phyloP scores from a whole-genome alignment of 1,140 invertebrate species.

The Drosophila tsacasi region DNA sequence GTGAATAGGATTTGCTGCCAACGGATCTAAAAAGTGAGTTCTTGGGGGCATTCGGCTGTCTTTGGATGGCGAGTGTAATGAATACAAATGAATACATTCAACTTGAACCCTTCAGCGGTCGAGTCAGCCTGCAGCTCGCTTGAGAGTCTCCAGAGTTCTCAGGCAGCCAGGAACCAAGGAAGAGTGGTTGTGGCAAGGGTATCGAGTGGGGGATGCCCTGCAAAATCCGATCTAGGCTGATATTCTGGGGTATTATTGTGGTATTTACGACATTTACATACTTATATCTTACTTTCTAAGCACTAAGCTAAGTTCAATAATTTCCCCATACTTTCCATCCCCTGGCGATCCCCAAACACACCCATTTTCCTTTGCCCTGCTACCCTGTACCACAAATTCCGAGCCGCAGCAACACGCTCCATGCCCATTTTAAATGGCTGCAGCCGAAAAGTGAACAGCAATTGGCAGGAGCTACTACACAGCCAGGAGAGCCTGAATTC shows the following conservation, averaged over 20 bases:
- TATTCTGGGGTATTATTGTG: too few relatives aligned
- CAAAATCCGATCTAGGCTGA: not conserved
- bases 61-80: slow-evolving; percentile 19
- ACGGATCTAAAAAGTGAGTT: slow-evolving; percentile 2
- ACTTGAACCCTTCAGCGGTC: slow-evolving; percentile 18
- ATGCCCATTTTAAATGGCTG: slow-evolving; percentile 66
- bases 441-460: slow-evolving; percentile 48
- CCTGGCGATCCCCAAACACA: not conserved
- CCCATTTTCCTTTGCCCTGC: not conserved
- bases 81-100: slow-evolving; percentile 44
- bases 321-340: not conserved
- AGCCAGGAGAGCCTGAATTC: slow-evolving; percentile 21
- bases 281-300: too few relatives aligned
- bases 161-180: not conserved
- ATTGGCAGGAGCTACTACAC: slow-evolving; percentile 31
- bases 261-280: not conserved
- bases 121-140: slow-evolving; percentile 11
- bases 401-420: slow-evolving; percentile 50
- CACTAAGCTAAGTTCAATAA: not conserved
- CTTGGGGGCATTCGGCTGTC: not conserved
- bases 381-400: slow-evolving; percentile 5
- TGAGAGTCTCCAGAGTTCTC: slow-evolving; percentile 16
- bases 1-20: not conserved
- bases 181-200: not conserved
- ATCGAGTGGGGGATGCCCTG: slow-evolving; percentile 4